phyloP scores from a whole-genome alignment of 2,113 vertebrate genomes.

The Zonotrichia leucophrys region DNA sequence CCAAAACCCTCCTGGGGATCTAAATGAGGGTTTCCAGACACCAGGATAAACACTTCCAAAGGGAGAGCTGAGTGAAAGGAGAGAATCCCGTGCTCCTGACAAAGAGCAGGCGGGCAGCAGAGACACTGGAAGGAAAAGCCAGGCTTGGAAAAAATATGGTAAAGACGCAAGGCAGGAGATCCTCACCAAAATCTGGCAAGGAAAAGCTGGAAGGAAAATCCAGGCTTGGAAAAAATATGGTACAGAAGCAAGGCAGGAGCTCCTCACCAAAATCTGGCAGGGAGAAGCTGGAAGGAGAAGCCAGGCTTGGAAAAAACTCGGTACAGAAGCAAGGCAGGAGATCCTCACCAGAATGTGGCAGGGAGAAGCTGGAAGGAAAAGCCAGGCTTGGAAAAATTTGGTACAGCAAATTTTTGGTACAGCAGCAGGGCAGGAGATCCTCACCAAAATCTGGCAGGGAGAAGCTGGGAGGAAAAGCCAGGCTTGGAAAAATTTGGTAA shows the following conservation, averaged over 20 bases:
- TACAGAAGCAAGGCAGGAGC: no score
- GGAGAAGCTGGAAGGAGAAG: no score
- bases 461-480: neutral
- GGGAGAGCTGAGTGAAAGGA: neutral
- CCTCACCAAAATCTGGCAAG: neutral
- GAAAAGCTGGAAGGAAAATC: neutral
- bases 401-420: no score
- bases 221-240: no score
- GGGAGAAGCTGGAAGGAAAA: no score
- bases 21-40: neutral
- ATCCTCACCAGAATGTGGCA: no score
- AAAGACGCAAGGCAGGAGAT: fast-evolving
- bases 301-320: no score
- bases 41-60: neutral
- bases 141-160: neutral
- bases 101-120: neutral
- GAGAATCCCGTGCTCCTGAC: neutral
- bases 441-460: no score
- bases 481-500: neutral
- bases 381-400: no score
- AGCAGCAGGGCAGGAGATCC: no score
- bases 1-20: neutral
- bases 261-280: no score
- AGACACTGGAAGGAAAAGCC: neutral
- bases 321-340: no score